Evolutionary conservation across 2,888 invertebrate genomes (phyloP), one percentile per base, ranked within the genome.

Genomic region (Eristalinus aeneus): DNA sequence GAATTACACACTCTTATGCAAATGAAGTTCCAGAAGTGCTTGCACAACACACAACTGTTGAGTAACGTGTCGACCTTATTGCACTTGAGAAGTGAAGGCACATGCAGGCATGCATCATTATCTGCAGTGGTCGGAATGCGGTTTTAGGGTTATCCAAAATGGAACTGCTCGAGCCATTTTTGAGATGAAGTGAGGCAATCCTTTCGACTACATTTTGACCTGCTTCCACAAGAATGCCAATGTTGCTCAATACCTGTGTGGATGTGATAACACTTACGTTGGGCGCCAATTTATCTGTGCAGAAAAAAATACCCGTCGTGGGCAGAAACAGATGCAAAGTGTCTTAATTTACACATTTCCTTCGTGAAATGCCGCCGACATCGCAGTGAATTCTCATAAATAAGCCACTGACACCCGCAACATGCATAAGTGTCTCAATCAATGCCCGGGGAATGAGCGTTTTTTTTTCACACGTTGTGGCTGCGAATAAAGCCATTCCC

Each of bases 1-100:
- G 34, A 16, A 61, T 61, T 61, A 63, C 61, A 31, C 32, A 32
- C 27, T 20, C 34, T 63, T 63, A 63, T 63, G 61, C 61, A 63
- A 63, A 63, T 63, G 61, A 63, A 32, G 32, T 9, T 34, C 34
- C 34, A 63, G 34, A 20, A 31, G 32, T 31, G 61, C 31, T 63
- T 63, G 31, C 16, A 16, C 34, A 34, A 63, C n/a, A n/a, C n/a
- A n/a, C 46, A 46, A 8, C 16, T 63, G 27, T 63, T 34, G 32
- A 63, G 34, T 63, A 34, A 61, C 31, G 20, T n/a, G n/a, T 20
- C 34, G 34, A 34, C 32, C 32, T 63, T 31, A 34, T 27, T 63
- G 56, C 23, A 22, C 56, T 56, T 56, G 23, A 56, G 56, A 56
- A 46, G 46, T 16, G 46, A 46, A 46, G 46, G 46, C 46, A 16